phyloP scores from a whole-genome alignment of 2,797 vertebrate genomes.

The Catamblyrhynchus diadema region DNA sequence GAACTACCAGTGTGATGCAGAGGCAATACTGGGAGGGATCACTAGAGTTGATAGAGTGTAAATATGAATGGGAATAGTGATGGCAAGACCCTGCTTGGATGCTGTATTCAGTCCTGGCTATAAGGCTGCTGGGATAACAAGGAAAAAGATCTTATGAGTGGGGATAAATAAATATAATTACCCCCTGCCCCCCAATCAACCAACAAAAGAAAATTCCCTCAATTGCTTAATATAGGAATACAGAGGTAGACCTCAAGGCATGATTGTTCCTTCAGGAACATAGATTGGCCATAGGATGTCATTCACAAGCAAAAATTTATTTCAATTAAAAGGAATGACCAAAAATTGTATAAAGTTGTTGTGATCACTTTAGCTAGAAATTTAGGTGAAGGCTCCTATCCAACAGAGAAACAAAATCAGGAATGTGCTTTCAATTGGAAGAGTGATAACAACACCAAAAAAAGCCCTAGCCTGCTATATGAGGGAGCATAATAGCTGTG shows the following conservation, averaged over 20 bases:
- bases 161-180: not conserved
- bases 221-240: not conserved
- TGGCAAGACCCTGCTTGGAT: not conserved
- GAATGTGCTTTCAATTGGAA: not conserved
- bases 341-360: not conserved
- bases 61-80: not conserved
- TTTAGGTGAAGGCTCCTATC: not conserved
- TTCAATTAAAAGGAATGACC: not conserved
- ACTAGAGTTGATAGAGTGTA: not conserved
- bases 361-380: not conserved
- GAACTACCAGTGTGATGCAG: not conserved
- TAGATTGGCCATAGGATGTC: fast-evolving
- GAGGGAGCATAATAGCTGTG: not conserved
- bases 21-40: not conserved
- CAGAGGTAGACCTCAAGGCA: not conserved
- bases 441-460: not conserved
- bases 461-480: fast-evolving
- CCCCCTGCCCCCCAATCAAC: fast-evolving
- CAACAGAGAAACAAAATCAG: not conserved
- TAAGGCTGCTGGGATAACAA: not conserved
- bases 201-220: not conserved
- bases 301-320: not conserved
- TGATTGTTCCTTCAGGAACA: not conserved
- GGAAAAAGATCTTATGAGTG: not conserved
- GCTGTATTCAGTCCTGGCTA: not conserved